phyloP scores from a whole-genome alignment of 23 tunicate genomes.

The Ciona savignyi region DNA sequence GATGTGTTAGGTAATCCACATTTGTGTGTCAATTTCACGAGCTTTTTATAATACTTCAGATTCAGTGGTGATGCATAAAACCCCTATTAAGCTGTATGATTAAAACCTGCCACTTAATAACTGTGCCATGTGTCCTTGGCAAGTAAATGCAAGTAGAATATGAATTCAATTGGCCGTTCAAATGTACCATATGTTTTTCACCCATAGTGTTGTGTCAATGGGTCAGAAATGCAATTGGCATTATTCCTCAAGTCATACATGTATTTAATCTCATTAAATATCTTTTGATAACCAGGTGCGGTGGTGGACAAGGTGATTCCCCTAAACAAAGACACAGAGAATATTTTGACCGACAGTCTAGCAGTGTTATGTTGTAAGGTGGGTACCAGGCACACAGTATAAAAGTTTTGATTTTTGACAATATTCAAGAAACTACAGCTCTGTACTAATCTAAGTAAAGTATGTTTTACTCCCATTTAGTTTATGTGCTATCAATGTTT shows the following conservation, averaged over 20 bases:
- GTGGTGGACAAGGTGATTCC: constrained; percentile 68
- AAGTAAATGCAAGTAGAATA: too few relatives aligned
- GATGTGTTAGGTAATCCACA: constrained; percentile 59
- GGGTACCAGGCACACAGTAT: constrained; percentile 4
- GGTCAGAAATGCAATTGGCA: not conserved
- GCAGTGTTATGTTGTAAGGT: constrained; percentile 70
- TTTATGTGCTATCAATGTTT: too few relatives aligned
- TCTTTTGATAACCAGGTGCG: constrained; percentile 26
- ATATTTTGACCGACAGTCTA: constrained; percentile 56
- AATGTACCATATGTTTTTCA: too few relatives aligned
- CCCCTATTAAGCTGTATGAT: not conserved
- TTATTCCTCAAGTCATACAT: not conserved
- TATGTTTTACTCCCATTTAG: too few relatives aligned
- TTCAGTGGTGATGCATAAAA: not conserved
- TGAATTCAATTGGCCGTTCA: too few relatives aligned
- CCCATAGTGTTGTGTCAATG: not conserved
- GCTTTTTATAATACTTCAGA: too few relatives aligned
- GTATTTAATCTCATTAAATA: not conserved
- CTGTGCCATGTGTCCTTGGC: too few relatives aligned
- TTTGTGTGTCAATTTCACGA: not conserved
- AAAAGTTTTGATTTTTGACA: too few relatives aligned
- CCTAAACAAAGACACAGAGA: constrained; percentile 30
- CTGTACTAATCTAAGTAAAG: too few relatives aligned
- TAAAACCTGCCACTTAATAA: too few relatives aligned
- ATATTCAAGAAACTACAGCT: too few relatives aligned